phyloP scores from a whole-genome alignment of 1,140 invertebrate species.

The Dinothrombium tinctorium region DNA sequence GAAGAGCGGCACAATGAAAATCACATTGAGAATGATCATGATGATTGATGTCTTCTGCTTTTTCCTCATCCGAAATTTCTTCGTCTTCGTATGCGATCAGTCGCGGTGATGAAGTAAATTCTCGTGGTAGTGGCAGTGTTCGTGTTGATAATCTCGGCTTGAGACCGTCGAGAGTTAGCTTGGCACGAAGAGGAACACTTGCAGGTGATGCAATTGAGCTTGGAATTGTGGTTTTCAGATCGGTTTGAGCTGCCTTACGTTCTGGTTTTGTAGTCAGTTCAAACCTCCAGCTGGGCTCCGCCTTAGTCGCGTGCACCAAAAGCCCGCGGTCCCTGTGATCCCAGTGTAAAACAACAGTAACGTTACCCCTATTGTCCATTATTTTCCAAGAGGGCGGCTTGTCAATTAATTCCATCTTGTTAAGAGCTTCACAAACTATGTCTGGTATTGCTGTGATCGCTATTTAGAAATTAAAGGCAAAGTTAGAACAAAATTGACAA shows the following conservation, averaged over 20 bases:
- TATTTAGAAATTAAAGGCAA: constrained; percentile 16
- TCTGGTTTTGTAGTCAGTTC: constrained; percentile 2
- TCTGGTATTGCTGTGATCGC: constrained; percentile 80
- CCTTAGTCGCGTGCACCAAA: not conserved
- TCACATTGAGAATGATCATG: constrained; percentile 43
- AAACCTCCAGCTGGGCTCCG: constrained; percentile 12
- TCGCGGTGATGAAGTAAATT: not conserved
- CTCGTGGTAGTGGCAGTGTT: constrained; percentile 8
- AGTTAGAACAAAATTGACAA: too few relatives aligned
- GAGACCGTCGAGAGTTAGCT: constrained; percentile 14
- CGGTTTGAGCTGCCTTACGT: not conserved
- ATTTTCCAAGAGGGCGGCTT: constrained; percentile 86
- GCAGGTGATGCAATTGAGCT: not conserved
- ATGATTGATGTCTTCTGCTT: constrained; percentile 8
- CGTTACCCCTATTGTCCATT: constrained; percentile 79
- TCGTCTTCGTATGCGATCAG: not conserved
- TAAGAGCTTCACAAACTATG: constrained; percentile 85
- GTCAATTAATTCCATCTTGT: constrained; percentile 74
- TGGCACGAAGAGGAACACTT: constrained; percentile 12
- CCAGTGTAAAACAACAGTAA: constrained; percentile 78
- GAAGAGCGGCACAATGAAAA: constrained; percentile 77
- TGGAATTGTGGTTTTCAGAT: not conserved
- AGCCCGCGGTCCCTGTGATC: constrained; percentile 31
- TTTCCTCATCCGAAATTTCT: constrained; percentile 6
- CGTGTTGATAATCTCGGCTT: constrained; percentile 8